phyloP scores from a whole-genome alignment of 2,113 vertebrate genomes.

The Eudorcas thomsonii region DNA sequence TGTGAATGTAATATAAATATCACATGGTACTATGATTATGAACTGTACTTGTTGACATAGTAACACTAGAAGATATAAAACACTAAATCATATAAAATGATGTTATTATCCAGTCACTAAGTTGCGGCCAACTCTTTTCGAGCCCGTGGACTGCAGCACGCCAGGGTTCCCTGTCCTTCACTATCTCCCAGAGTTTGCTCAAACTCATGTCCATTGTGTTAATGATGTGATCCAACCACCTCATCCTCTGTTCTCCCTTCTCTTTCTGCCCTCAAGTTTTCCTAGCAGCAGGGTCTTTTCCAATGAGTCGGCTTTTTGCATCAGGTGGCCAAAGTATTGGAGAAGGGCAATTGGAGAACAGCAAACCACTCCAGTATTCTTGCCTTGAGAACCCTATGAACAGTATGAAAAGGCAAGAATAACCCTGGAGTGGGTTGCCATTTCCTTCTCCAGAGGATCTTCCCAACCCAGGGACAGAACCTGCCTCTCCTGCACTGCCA shows the following conservation, averaged over 20 bases:
- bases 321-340: background rate
- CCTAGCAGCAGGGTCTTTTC: background rate
- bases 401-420: background rate
- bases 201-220: background rate
- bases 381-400: background rate
- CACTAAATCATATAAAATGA: background rate
- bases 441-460: background rate
- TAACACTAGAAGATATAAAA: background rate
- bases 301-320: background rate
- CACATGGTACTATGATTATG: background rate
- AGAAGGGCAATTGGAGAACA: background rate
- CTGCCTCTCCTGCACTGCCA: background rate
- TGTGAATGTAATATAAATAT: background rate
- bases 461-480: background rate
- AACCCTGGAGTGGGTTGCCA: background rate
- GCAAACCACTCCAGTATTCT: background rate
- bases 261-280: background rate
- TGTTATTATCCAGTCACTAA: background rate
- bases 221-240: background rate
- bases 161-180: background rate
- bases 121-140: background rate
- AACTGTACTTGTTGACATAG: background rate
- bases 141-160: rapidly evolving
- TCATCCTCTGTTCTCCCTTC: background rate
- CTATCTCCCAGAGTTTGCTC: background rate